phyloP scores from a whole-genome alignment of 2,888 invertebrate genomes.

The Argyresthia goedartella region DNA sequence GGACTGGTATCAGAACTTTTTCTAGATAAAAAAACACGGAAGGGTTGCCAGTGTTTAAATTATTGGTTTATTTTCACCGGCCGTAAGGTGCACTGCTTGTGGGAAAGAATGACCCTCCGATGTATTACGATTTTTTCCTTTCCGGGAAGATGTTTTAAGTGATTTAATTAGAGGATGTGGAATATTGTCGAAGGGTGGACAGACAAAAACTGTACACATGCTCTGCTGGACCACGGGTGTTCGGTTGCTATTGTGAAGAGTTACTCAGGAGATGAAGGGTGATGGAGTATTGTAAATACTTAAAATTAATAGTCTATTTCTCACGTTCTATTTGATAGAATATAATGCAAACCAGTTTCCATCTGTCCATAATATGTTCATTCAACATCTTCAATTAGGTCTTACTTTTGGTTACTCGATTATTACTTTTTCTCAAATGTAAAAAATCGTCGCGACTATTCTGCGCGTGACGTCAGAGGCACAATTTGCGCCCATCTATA shows the following conservation, averaged over 20 bases:
- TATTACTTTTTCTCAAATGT: too few species aligned
- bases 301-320: not conserved
- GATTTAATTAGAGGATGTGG: conserved; percentile 45
- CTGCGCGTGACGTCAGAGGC: too few species aligned
- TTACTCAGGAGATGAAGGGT: not conserved
- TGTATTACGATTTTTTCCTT: conserved; percentile 41
- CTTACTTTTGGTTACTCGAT: too few species aligned
- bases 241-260: conserved; percentile 18
- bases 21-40: conserved; percentile 47
- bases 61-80: conserved; percentile 55
- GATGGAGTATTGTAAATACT: not conserved
- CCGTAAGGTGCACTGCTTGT: conserved; percentile 50
- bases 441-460: too few species aligned
- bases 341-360: too few species aligned
- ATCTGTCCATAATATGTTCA: too few species aligned
- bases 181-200: conserved; percentile 14
- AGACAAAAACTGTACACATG: conserved; percentile 32
- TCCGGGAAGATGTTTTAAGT: conserved; percentile 58
- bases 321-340: too few species aligned
- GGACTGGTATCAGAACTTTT: conserved; percentile 33
- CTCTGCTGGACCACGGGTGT: conserved; percentile 39
- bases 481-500: too few species aligned
- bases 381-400: too few species aligned
- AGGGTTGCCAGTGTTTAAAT: conserved; percentile 61
- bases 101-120: conserved; percentile 63